phyloP scores from a whole-genome alignment of 2,888 invertebrate genomes.

The Dicycla oo region DNA sequence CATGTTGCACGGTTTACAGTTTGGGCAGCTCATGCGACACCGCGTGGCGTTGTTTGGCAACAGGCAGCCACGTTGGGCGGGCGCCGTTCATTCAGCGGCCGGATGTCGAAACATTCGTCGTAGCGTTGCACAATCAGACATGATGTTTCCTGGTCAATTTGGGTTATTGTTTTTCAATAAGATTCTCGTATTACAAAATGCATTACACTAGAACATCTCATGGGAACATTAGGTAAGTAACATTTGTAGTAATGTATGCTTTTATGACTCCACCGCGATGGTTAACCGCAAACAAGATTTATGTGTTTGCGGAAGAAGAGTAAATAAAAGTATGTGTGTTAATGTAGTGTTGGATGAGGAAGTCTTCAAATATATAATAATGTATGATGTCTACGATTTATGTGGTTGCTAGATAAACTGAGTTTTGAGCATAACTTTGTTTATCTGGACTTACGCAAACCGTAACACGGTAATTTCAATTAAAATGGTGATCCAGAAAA shows the following conservation, averaged over 20 bases:
- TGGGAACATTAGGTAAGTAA: conserved; percentile 36
- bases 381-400: conserved; percentile 57
- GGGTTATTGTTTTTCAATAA: conserved; percentile 73
- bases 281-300: conserved; percentile 56
- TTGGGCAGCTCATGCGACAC: conserved; percentile 25
- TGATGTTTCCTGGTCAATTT: conserved; percentile 78
- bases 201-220: conserved; percentile 33
- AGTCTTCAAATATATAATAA: conserved; percentile 50
- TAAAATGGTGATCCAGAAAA: conserved; percentile 38
- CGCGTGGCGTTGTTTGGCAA: conserved; percentile 58
- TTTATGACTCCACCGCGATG: conserved; percentile 42
- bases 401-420: conserved; percentile 55
- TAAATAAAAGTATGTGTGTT: conserved; percentile 58
- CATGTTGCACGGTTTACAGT: conserved; percentile 1
- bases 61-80: conserved; percentile 28
- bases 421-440: conserved; percentile 47
- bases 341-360: conserved; percentile 57
- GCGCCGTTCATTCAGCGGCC: conserved; percentile 51
- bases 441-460: conserved; percentile 42
- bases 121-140: conserved; percentile 73
- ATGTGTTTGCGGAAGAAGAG: conserved; percentile 62
- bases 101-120: conserved; percentile 59
- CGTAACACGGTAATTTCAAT: conserved; percentile 39
- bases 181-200: conserved; percentile 59
- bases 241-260: conserved; percentile 40